Evolutionary conservation across 2,113 vertebrate genomes (phyloP).

Genomic region (Orientallactaga bullata): DNA sequence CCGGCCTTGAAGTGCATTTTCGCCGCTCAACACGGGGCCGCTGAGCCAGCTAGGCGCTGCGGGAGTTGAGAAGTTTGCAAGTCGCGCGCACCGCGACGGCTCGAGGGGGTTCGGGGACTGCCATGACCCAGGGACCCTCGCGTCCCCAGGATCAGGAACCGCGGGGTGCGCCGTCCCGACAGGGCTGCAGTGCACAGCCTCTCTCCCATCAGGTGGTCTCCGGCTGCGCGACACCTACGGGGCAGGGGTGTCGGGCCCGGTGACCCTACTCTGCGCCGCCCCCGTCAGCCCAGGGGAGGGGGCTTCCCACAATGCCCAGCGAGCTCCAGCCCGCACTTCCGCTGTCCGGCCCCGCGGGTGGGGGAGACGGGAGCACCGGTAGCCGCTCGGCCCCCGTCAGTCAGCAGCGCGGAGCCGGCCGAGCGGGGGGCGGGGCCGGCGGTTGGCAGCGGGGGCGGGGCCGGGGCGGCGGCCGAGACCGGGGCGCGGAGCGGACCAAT

Average conservation of each 20-base stretch:
- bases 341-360: conserved; percentile 82
- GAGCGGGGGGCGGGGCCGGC: conserved; percentile 65
- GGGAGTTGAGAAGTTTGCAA: conserved; percentile 62
- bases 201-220: not conserved
- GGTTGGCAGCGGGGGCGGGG: conserved; percentile 65
- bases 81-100: not conserved
- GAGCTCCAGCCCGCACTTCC: conserved; percentile 83
- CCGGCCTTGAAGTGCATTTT: not conserved
- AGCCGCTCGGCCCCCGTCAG: conserved; percentile 57
- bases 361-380: not conserved
- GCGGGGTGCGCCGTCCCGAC: not conserved
- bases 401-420: conserved; percentile 19
- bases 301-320: conserved; percentile 83
- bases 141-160: not conserved
- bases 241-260: not conserved
- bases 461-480: conserved; percentile 68
- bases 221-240: not conserved
- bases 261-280: conserved; percentile 59
- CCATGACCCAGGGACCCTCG: rapidly evolving
- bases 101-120: not conserved
- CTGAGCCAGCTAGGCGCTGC: not conserved
- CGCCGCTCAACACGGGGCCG: conserved; percentile 48
- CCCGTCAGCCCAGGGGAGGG: conserved; percentile 54
- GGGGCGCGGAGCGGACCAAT: conserved; percentile 65
- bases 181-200: not conserved